Conservation (phyloP, 2,113 vertebrate species). For the Brachypteracias leptosomus region DNA sequence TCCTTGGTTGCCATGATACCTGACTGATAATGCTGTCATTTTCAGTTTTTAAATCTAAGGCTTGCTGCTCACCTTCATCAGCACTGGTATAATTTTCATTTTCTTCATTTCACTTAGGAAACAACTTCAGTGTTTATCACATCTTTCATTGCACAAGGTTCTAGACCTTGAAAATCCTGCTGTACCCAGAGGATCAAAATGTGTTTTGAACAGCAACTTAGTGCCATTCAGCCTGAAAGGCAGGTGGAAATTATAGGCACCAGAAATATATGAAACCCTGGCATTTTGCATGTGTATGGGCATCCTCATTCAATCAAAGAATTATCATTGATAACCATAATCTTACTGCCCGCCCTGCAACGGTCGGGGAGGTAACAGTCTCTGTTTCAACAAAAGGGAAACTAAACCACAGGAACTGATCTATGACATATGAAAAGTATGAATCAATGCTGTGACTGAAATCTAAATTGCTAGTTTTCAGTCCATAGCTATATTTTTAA, state of each 20-base stretch:
- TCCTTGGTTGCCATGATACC: constrained; percentile 31
- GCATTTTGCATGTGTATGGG: background rate
- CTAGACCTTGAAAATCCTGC: constrained; percentile 43
- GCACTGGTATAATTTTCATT: background rate
- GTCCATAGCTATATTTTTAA: background rate
- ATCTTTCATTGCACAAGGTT: background rate
- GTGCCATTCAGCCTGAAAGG: background rate
- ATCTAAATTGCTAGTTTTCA: background rate
- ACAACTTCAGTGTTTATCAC: constrained; percentile 28
- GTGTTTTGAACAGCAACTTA: background rate
- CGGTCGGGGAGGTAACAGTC: background rate
- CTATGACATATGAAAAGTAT: background rate
- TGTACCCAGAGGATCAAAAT: constrained; percentile 5
- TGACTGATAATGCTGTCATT: constrained; percentile 53
- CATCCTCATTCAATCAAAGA: background rate
- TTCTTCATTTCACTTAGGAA: constrained; percentile 12
- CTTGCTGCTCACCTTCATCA: constrained; percentile 33
- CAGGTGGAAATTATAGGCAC: background rate
- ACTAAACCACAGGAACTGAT: background rate
- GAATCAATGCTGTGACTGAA: background rate
- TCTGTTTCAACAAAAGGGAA: background rate
- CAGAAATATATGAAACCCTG: background rate
- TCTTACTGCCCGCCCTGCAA: background rate
- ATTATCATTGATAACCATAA: background rate
- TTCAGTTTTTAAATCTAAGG: constrained; percentile 10